Evolutionary conservation across 2,113 vertebrate genomes (phyloP).

Genomic region (Potamarius usumacintae): DNA sequence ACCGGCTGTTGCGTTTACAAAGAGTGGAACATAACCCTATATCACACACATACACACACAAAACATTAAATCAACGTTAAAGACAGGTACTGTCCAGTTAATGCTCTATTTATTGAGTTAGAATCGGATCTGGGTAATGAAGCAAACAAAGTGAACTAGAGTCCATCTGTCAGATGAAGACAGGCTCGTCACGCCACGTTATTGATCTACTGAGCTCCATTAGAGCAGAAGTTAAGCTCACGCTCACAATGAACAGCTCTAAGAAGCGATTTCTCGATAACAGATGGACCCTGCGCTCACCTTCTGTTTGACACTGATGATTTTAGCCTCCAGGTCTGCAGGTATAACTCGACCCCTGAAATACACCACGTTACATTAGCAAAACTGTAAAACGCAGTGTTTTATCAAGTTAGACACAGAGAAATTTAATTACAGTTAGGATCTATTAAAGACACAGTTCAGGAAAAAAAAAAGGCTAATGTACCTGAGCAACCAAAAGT

Average conservation of each 20-base stretch:
- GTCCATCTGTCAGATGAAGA: conserved; percentile 33
- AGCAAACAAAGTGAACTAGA: conserved; percentile 12
- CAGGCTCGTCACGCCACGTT: background rate
- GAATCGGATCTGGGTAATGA: conserved; percentile 12
- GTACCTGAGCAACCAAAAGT: background rate
- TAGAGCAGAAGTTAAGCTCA: background rate
- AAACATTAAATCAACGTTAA: background rate
- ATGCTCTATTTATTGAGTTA: background rate
- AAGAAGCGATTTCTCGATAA: background rate
- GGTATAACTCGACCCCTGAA: conserved; percentile 96
- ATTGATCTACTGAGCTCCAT: conserved; percentile 25
- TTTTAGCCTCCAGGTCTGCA: conserved; percentile 93
- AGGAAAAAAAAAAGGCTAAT: background rate
- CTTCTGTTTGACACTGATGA: conserved; percentile 94
- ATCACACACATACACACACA: background rate
- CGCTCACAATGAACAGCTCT: background rate
- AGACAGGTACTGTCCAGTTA: background rate
- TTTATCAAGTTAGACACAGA: background rate
- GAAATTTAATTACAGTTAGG: background rate
- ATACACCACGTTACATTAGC: conserved; percentile 61
- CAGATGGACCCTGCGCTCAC: conserved; percentile 63
- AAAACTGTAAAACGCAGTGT: background rate
- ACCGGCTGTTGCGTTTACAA: conserved; percentile 94
- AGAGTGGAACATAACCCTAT: conserved; percentile 80
- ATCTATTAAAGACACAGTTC: background rate